These are phyloP conservation scores for Nilaparvata lugens DNA, from an alignment of 1,140 invertebrate species.

Conservation along the genomic window DNA sequence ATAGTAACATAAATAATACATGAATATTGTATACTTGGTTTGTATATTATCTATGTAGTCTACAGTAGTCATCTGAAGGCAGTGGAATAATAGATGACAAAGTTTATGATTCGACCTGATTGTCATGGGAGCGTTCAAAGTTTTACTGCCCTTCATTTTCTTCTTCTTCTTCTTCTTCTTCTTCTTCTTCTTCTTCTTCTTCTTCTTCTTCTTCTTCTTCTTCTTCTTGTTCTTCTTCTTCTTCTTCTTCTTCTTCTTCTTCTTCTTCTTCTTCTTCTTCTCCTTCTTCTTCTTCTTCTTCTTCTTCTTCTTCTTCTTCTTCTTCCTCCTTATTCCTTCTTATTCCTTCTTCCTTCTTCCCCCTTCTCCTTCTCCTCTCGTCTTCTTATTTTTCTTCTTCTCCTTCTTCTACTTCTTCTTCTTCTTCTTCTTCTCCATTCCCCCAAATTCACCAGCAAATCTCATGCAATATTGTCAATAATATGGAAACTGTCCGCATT, in stretches of 20 bases:
- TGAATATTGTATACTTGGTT: no score
- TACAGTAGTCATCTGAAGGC: no score
- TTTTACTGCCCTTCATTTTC: no score
- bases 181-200: background rate
- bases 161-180: background rate
- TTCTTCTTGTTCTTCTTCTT: background rate
- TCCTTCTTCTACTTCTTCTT: background rate
- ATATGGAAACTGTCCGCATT: no score
- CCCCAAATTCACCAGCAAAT: background rate
- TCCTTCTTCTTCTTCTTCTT: background rate
- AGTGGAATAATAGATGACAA: no score
- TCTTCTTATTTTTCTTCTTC: background rate
- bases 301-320: background rate
- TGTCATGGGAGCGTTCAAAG: no score
- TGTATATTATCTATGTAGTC: no score
- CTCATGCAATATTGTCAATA: background rate
- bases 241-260: background rate
- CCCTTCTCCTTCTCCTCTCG: background rate
- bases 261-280: background rate
- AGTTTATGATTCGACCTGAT: no score
- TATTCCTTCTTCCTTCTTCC: background rate
- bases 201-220: conserved; percentile 1
- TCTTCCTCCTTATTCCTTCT: background rate
- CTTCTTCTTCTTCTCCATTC: background rate
- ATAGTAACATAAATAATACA: no score